Percentiles rank a stretch among this genome's conserved stretches.
Evolutionary conservation across 2,888 invertebrate species (phyloP).

Genomic region (Rotaria socialis): DNA sequence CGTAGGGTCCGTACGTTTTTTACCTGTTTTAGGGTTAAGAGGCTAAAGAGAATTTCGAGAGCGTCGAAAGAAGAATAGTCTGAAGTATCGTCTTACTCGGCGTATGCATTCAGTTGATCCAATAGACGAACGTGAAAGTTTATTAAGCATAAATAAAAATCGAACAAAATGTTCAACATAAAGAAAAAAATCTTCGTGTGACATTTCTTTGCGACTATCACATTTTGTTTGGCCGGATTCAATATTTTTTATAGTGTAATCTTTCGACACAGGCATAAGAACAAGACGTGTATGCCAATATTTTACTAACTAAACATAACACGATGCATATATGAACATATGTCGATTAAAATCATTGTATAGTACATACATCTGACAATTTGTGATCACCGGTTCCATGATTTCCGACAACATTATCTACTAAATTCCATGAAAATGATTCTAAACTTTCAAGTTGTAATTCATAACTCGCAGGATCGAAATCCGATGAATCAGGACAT

Average conservation of each 20-base stretch:
- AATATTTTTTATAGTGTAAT: neutral
- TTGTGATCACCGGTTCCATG: neutral
- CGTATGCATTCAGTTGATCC: neutral
- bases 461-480: conserved; percentile 47
- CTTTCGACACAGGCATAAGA: conserved; percentile 16
- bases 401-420: conserved; percentile 20
- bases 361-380: neutral
- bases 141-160: conserved; percentile 31
- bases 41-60: neutral
- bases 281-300: conserved; percentile 45
- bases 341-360: too few species aligned
- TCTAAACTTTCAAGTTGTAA: conserved; percentile 37
- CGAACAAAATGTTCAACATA: conserved; percentile 37
- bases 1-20: neutral
- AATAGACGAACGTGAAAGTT: neutral
- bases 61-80: too few species aligned
- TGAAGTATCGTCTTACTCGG: neutral
- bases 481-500: conserved; percentile 55
- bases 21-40: neutral
- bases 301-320: conserved; percentile 16
- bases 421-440: conserved; percentile 40
- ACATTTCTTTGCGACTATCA: conserved; percentile 31
- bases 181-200: conserved; percentile 13
- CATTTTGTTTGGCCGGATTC: conserved; percentile 15
- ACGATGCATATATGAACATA: neutral